phyloP scores from a whole-genome alignment of 92 coral and sea anemone genomes.

The Umimayanthus kanabou region DNA sequence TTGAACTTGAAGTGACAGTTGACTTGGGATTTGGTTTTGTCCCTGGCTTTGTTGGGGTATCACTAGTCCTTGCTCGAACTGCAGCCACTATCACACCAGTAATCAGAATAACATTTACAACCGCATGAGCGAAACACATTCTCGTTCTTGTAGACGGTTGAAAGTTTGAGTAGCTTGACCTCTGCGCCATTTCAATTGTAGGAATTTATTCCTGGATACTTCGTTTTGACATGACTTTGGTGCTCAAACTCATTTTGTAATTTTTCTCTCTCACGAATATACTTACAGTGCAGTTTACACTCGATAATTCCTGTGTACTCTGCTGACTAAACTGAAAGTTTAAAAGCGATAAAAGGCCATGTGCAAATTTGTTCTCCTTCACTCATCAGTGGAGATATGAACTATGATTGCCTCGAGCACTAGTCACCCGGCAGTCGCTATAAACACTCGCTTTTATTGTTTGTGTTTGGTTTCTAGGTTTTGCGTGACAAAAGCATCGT shows the following conservation, averaged over 20 bases:
- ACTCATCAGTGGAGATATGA: not conserved
- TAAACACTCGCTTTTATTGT: not conserved
- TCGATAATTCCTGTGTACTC: not conserved
- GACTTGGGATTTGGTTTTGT: not conserved
- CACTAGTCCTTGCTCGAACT: not conserved
- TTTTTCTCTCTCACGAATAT: no score
- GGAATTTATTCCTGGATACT: not conserved
- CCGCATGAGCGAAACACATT: conserved; percentile 41
- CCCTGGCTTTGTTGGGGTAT: not conserved
- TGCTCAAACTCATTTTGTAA: no score
- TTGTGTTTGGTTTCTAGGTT: not conserved
- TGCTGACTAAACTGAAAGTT: no score
- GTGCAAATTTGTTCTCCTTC: not conserved
- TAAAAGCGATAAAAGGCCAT: no score
- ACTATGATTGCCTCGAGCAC: no score
- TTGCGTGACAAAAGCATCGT: not conserved
- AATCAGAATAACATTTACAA: conserved; percentile 47
- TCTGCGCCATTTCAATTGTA: not conserved
- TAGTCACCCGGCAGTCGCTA: no score
- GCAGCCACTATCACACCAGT: conserved; percentile 56
- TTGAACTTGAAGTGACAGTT: not conserved
- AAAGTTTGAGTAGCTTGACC: not conserved
- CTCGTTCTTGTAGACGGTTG: conserved; percentile 17
- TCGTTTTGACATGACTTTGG: not conserved
- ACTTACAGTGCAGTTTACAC: not conserved